Evolutionary conservation across 2,113 vertebrate species (phyloP).

Genomic region (Girardinichthys multiradiatus): DNA sequence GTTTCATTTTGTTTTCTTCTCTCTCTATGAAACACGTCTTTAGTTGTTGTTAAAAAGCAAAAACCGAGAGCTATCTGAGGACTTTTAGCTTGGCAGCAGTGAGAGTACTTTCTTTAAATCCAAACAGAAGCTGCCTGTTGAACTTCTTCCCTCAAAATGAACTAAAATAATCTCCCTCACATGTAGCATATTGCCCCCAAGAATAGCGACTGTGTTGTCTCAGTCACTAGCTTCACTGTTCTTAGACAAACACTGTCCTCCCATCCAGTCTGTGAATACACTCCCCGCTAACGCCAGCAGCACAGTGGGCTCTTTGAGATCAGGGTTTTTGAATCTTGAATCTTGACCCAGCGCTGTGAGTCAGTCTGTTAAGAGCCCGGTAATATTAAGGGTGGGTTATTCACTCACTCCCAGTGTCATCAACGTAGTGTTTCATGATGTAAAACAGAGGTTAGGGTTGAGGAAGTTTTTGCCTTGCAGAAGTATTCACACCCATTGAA

Average conservation of each 20-base stretch:
- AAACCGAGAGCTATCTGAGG: not conserved
- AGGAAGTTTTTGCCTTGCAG: no score
- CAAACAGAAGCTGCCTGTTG: constrained; percentile 43
- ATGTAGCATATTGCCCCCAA: constrained; percentile 67
- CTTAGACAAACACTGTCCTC: constrained; percentile 46
- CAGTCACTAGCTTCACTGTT: constrained; percentile 50
- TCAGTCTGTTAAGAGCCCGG: constrained; percentile 62
- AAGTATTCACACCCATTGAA: no score
- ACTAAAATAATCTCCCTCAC: constrained; percentile 58
- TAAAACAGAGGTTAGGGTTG: constrained; percentile 35
- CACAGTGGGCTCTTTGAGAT: constrained; percentile 74
- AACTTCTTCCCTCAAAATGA: constrained; percentile 41
- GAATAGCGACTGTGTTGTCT: constrained; percentile 52
- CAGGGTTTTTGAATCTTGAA: constrained; percentile 62
- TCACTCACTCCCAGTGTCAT: constrained; percentile 38
- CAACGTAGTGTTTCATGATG: constrained; percentile 14
- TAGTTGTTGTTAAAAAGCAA: not conserved
- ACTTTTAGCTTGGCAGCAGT: no score
- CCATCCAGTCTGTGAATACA: constrained; percentile 47
- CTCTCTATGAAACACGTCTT: not conserved
- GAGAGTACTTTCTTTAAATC: constrained; percentile 24
- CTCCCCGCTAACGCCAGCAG: constrained; percentile 16
- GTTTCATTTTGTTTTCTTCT: not conserved
- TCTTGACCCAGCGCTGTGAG: constrained; percentile 51
- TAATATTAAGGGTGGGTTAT: constrained; percentile 38